Base-by-base conservation (phyloP, 2,797 vertebrate species). In the Antrozous pallidus region DNA sequence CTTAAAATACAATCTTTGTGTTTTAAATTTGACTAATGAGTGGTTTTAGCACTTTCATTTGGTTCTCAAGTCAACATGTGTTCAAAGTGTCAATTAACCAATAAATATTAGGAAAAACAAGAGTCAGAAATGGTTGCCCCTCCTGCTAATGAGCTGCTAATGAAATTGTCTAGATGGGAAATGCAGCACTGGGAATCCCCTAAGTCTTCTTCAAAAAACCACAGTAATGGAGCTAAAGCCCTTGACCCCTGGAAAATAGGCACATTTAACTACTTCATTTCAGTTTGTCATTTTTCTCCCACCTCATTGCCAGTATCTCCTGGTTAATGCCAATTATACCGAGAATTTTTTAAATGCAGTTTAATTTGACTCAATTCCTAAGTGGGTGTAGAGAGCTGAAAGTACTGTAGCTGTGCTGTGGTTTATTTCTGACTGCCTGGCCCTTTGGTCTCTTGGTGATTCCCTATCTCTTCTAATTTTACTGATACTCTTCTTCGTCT, bases 21-120 rank as follows among this genome's bases (percentile, higher is more conserved):
- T 75, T 94, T 98, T 87, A 89, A 89, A 88, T 67, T 81, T 94
- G 54, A 94, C 77, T 83, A 83, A 95, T 95, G 95, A 94, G 93
- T 40, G 69, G 83, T 85, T 96, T 97, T 95, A 95, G 88, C 96
- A 96, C 45, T 94, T 96, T 91, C 80, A 8, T 96, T 95, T 58
- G 93, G 82, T 96, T 82, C 90, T 92, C 79, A 95, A 95, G 96
- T 91, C n/a, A 54, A 91, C 88, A 51, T 92, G 73, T 94, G 56
- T 95, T 97, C 83, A 95, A 89, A 94, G 90, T 97, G 89, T 95
- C 93, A 90, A 74, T 85, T 96, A 90, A 8, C 0, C 95, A 96
- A 86, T 94, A 90, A 75, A 94, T 93, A 65, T 79, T 22, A 88
- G 16, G 40, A 96, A 97, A 97, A 96, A 92, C 77, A 94, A 61